Conservation (phyloP, 2,888 invertebrate genomes). For the Chrysolina haemoptera region DNA sequence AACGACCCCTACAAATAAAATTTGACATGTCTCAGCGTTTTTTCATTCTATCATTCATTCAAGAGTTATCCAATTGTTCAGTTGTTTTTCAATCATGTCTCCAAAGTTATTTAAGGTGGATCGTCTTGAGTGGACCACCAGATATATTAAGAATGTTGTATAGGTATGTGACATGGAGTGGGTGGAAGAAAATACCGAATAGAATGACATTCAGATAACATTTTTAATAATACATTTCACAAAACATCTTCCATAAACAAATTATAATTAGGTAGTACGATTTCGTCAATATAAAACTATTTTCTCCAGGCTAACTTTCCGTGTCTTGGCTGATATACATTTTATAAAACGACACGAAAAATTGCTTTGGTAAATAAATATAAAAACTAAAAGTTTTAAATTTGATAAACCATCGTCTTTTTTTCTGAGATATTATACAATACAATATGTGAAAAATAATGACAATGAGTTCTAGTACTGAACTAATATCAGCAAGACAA, state of each 20-base stretch:
- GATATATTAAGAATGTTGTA: no score
- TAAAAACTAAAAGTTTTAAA: background rate
- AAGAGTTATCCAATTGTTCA: no score
- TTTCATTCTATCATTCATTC: no score
- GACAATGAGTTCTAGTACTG: background rate
- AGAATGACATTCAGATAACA: constrained; percentile 28
- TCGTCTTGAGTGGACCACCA: no score
- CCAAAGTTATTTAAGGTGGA: no score
- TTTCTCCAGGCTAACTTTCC: background rate
- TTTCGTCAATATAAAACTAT: background rate
- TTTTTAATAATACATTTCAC: constrained; percentile 27
- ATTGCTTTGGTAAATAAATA: background rate
- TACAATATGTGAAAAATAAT: no score
- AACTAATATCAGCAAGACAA: background rate
- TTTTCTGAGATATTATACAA: no score
- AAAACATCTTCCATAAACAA: constrained; percentile 19
- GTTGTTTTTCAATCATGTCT: no score
- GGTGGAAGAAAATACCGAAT: background rate
- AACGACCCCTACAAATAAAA: no score
- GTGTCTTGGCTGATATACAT: background rate
- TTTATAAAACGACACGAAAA: background rate
- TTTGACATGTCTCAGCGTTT: no score
- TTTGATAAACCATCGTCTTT: no score
- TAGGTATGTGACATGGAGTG: no score
- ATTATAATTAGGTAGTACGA: constrained; percentile 4